A percentile compares a stretch with the other conserved stretches of the same genome.
These are phyloP conservation scores for Leontopithecus rosalia DNA, from an alignment of 2,797 vertebrate genomes.

Conservation along the genomic window DNA sequence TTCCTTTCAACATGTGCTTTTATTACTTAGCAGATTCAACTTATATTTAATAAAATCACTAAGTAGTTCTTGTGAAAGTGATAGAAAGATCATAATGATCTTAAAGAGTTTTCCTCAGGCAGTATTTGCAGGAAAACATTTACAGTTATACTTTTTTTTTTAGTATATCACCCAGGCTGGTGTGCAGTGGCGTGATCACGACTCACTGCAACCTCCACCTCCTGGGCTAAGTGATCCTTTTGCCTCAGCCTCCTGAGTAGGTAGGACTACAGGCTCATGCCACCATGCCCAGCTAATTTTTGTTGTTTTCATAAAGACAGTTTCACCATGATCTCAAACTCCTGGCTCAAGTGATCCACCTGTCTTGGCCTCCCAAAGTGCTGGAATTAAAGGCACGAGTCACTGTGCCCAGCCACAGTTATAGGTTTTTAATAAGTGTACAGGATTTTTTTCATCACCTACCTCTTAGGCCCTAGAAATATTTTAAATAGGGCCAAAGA, in stretches of 20 bases:
- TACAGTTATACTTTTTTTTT: background rate
- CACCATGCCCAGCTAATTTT: background rate
- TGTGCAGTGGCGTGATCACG: accelerated
- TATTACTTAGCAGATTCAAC: constrained; percentile 32
- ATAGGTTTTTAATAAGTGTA: background rate
- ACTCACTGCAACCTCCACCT: background rate
- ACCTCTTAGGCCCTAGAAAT: constrained; percentile 12
- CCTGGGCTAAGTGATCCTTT: background rate
- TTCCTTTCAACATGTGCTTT: constrained; percentile 34
- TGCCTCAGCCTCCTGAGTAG: background rate
- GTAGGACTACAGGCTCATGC: background rate
- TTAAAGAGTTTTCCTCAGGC: background rate
- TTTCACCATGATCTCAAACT: background rate
- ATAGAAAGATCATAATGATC: constrained; percentile 6
- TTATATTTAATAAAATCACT: constrained; percentile 28
- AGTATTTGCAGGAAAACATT: constrained; percentile 37
- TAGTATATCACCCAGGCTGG: background rate
- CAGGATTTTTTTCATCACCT: constrained; percentile 42
- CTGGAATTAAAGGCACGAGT: background rate
- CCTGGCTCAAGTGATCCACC: background rate
- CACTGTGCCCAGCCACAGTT: background rate
- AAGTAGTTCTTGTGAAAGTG: background rate
- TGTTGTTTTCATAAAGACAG: background rate
- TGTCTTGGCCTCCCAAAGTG: background rate
- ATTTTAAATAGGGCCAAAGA: constrained; percentile 6